Conservation (phyloP, 2,797 vertebrate species). For the Onychomys torridus region DNA sequence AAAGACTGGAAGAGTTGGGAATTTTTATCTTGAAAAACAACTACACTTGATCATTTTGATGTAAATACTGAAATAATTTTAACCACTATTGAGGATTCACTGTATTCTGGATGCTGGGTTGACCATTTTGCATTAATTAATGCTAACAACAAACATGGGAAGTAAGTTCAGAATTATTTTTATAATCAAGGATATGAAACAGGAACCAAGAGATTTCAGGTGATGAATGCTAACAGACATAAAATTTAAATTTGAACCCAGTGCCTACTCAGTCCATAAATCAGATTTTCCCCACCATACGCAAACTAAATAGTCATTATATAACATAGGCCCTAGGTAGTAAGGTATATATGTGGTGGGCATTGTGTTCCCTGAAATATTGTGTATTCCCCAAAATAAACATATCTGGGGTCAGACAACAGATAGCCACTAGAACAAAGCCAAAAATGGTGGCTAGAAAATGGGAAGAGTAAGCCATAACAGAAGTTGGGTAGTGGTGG, state of each 20-base stretch:
- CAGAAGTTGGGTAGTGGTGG: too few species aligned
- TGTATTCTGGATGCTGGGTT: neutral
- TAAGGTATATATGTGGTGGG: neutral
- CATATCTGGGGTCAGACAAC: too few species aligned
- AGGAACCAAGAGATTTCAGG: neutral
- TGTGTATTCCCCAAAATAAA: too few species aligned
- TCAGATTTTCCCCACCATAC: neutral
- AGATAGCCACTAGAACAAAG: too few species aligned
- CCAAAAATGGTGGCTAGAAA: too few species aligned
- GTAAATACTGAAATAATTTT: slow-evolving; percentile 28
- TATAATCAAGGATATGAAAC: slow-evolving; percentile 25
- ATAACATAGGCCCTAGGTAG: neutral
- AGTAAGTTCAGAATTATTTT: neutral
- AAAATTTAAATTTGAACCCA: slow-evolving; percentile 1
- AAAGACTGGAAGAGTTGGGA: neutral
- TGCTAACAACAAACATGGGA: neutral
- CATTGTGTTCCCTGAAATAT: too few species aligned
- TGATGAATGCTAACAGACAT: neutral
- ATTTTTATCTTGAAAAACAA: neutral
- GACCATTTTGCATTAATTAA: slow-evolving; percentile 42
- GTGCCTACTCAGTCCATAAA: neutral
- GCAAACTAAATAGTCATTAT: neutral
- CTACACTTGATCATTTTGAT: slow-evolving; percentile 6
- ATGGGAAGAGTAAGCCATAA: too few species aligned
- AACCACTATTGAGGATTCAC: slow-evolving; percentile 27